phyloP scores from a whole-genome alignment of 2,113 vertebrate species.

The Phalacrocorax brasilianus region DNA sequence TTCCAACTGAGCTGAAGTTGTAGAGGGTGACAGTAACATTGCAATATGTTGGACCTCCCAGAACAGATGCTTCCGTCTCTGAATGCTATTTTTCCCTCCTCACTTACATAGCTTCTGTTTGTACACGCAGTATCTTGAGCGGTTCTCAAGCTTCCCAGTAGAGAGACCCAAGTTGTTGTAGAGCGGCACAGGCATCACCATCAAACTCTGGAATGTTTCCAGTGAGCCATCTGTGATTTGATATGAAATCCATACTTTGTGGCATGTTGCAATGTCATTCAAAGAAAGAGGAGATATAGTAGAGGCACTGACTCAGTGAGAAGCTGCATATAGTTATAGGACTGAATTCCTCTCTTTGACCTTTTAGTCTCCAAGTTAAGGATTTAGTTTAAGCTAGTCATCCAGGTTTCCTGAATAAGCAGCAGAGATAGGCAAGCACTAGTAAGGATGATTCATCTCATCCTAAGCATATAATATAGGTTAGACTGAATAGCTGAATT shows the following conservation, averaged over 20 bases:
- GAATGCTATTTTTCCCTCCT: background rate
- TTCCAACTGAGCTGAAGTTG: no score
- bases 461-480: background rate
- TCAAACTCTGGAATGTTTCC: background rate
- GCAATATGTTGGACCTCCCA: background rate
- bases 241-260: background rate
- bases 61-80: conserved; percentile 22
- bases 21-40: no score
- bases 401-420: background rate
- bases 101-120: conserved; percentile 9
- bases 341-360: conserved; percentile 23
- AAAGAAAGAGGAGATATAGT: background rate
- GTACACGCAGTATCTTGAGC: background rate
- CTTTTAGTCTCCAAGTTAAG: background rate
- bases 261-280: conserved; percentile 4
- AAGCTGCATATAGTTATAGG: background rate
- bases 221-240: conserved; percentile 46
- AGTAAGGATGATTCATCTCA: background rate
- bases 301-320: background rate
- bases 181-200: background rate
- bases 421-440: background rate
- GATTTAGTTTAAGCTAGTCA: background rate
- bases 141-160: background rate
- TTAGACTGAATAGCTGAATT: background rate
- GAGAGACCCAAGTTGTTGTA: background rate